Evolutionary conservation across 2,113 vertebrate genomes (phyloP).

Genomic region (Lamprotornis superbus): DNA sequence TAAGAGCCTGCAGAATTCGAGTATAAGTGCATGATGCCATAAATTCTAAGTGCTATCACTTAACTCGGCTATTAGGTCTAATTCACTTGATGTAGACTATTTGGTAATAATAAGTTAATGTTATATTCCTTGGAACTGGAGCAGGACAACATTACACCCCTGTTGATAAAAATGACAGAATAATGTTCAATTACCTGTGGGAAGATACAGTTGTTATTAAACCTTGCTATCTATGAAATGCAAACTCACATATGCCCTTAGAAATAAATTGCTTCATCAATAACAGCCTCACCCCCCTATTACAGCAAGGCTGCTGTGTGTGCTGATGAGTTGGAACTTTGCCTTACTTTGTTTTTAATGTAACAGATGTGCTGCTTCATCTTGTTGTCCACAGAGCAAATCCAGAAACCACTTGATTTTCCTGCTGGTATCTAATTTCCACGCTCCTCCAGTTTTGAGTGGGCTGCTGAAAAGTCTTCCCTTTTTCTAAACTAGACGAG

Average conservation of each 20-base stretch:
- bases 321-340: neutral
- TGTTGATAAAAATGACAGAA: slow-evolving; percentile 3
- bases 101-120: neutral
- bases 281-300: neutral
- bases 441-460: neutral
- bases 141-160: neutral
- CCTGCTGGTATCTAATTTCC: neutral
- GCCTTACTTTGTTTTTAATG: neutral
- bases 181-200: neutral
- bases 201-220: neutral
- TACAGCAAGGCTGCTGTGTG: neutral
- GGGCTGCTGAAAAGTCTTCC: neutral
- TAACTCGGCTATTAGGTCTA: neutral
- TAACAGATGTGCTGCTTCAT: neutral
- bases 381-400: neutral
- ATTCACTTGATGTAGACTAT: neutral
- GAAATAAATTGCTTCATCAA: slow-evolving; percentile 4
- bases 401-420: neutral
- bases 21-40: neutral
- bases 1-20: neutral
- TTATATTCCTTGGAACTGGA: neutral
- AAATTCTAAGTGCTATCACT: neutral
- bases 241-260: neutral
- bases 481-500: neutral
- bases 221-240: neutral